Evolutionary conservation across 2,888 invertebrate genomes (phyloP).

Genomic region (Myathropa florea): DNA sequence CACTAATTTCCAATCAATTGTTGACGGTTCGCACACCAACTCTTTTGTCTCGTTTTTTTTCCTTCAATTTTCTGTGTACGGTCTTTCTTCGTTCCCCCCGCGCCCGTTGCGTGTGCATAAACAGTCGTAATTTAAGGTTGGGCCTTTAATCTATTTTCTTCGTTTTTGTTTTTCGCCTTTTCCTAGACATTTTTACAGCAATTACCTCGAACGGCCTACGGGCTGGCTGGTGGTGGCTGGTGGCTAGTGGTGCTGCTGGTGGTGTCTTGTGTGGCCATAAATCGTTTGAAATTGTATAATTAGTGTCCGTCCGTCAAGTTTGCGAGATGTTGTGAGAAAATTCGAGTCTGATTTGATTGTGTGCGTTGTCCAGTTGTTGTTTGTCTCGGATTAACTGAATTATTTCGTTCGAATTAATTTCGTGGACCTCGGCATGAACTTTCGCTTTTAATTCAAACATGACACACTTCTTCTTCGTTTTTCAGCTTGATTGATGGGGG

Average conservation of each 20-base stretch:
- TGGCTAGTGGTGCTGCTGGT: slow-evolving; percentile 16
- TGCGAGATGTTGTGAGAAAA: slow-evolving; percentile 47
- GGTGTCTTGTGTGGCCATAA: slow-evolving; percentile 25
- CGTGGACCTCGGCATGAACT: slow-evolving; percentile 57
- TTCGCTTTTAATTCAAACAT: slow-evolving; percentile 61
- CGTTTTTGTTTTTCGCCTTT: slow-evolving; percentile 37
- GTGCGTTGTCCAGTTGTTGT: slow-evolving; percentile 8
- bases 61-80: slow-evolving; percentile 1
- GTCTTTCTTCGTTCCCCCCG: background rate
- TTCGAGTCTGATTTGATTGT: background rate
- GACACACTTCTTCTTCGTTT: slow-evolving; percentile 57
- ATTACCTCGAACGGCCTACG: slow-evolving; percentile 28
- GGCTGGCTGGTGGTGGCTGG: background rate
- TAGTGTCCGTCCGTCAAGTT: slow-evolving; percentile 52
- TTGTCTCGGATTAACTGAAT: background rate
- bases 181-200: slow-evolving; percentile 29
- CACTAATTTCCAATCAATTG: slow-evolving; percentile 63
- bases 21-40: slow-evolving; percentile 40
- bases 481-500: slow-evolving; percentile 12
- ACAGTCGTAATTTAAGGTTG: slow-evolving; percentile 38
- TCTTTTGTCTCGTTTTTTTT: slow-evolving; percentile 51
- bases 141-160: slow-evolving; percentile 4
- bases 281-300: slow-evolving; percentile 54
- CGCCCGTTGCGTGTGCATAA: slow-evolving; percentile 17
- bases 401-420: slow-evolving; percentile 34